Base-by-base conservation (phyloP, 2,888 invertebrate genomes). In the Drosophila limbata region DNA sequence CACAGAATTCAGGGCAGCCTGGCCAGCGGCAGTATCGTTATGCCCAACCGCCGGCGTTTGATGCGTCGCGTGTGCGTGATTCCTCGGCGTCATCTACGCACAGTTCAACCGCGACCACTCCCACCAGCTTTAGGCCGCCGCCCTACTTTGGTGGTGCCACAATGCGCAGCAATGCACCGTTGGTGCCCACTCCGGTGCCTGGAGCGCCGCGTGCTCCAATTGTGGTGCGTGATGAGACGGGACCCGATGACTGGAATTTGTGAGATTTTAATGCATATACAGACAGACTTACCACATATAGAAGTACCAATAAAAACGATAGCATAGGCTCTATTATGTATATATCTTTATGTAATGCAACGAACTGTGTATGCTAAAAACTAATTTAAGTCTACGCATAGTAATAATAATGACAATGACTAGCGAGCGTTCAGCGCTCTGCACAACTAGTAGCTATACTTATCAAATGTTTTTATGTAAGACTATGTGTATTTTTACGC, bases 241-340 rank as follows among this genome's bases (percentile, higher is more conserved):
- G 89, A 35, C 89, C 89, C 60, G 84, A 85, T 63, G 85, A 89
- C 85, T 89, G 88, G 88, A 86, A 89, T 33, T 87, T 89, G 88
- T 86, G 85, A 89, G 89, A 86, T 89, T 83, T 89, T 39, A 52
- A 62, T 45, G 37, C 44, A 65, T 76, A 69, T 70, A 52, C 39
- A 57, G 33, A 74, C 50, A 50, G 25, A 59, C 59, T 39, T 40
- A 69, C n/a, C 31, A 45, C 37, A 52, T 47, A 65, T 61, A 61
- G 17, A 57, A 63, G 51, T 75, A 74, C 25, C 35, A 61, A 48
- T 57, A 44, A 59, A 42, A 60, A 42, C 31, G 17, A 42, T 61
- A 60, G 53, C 68, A 63, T 77, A 78, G 55, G 55, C 51, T 50
- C 48, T 74, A 69, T 47, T 51, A 42, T 53, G 44, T 64, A 64